Base-by-base conservation (phyloP, 2,888 invertebrate species). In the Philopedon plagiatum region DNA sequence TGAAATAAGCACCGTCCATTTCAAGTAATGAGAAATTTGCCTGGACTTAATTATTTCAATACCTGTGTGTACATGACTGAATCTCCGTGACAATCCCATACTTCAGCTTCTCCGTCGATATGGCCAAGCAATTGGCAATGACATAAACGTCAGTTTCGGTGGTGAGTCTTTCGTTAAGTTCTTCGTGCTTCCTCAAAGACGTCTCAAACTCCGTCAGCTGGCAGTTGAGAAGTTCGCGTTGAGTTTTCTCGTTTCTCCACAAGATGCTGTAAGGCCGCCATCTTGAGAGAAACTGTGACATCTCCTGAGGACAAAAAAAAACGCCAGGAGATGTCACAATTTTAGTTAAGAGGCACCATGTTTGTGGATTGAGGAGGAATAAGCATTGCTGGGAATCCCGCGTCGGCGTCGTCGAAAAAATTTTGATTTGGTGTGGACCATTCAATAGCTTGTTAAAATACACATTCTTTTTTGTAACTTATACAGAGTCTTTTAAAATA, bases 211-310 rank as follows among this genome's bases (percentile, higher is more conserved):
- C 94, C 23, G 90, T 87, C 37, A 95, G 85, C 56, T 90, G 91
- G 81, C 92, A 92, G 67, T 90, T 91, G 76, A 94, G 87, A 8
- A 95, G 86, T 80, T 95, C 94, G 0, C 94, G 87, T 21, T 93
- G 89, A n/a, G 91, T 91, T 76, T 93, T 92, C 82, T 95, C 94
- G 79, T 94, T 93, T 79, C 93, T 93, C 95, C 96, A 96, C 3
- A 95, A 86, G 79, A 94, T 94, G 82, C 93, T 93, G 84, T 97
- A 97, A 0, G 94, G 94, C 19, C 93, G 90, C 95, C 97, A 97
- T 78, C 92, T 90, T 79, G 93, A 92, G 49, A 97, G 90, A 76
- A 96, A 93, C 11, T 90, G 90, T 44, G 90, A 90, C 61, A 97
- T 88, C 84, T 97, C 96, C 94, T 94, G 81, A 73, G 69, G 70